Evolutionary conservation across 1,140 invertebrate genomes (phyloP).

Genomic region (Belonocnema kinseyi): DNA sequence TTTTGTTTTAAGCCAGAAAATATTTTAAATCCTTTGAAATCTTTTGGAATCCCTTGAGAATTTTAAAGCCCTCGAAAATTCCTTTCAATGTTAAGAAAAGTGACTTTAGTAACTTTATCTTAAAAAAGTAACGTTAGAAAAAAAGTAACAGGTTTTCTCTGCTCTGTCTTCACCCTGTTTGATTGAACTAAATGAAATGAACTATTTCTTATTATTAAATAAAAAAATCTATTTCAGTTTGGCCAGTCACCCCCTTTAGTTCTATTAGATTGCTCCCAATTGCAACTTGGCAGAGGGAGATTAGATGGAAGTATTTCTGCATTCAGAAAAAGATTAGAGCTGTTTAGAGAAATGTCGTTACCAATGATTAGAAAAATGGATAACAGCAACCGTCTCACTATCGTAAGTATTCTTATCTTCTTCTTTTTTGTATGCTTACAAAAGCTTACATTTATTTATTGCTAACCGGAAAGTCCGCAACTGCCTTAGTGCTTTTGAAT

Average conservation of each 20-base stretch:
- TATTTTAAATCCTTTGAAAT: no score
- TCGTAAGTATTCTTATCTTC: slow-evolving; percentile 59
- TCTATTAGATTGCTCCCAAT: slow-evolving; percentile 89
- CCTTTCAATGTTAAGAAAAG: no score
- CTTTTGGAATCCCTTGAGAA: no score
- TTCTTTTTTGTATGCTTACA: slow-evolving; percentile 26
- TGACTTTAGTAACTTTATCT: no score
- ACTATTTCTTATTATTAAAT: slow-evolving; percentile 20
- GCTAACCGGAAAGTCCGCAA: no score
- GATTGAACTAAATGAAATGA: not conserved
- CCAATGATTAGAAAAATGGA: slow-evolving; percentile 92
- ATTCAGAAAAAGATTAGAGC: slow-evolving; percentile 86
- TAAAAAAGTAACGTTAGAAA: no score
- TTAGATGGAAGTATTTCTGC: slow-evolving; percentile 90
- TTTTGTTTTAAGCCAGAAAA: no score
- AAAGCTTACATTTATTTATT: no score
- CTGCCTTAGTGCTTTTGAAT: no score
- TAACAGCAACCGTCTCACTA: slow-evolving; percentile 84
- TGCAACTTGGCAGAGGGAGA: slow-evolving; percentile 86
- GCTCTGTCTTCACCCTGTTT: no score
- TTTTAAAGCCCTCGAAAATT: no score
- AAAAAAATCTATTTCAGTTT: slow-evolving; percentile 77
- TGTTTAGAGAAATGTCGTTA: slow-evolving; percentile 90
- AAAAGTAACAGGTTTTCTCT: no score
- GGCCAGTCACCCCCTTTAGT: slow-evolving; percentile 84